Evolutionary conservation across 2,797 vertebrate genomes (phyloP).

Genomic region (Hafferia zeledoni): DNA sequence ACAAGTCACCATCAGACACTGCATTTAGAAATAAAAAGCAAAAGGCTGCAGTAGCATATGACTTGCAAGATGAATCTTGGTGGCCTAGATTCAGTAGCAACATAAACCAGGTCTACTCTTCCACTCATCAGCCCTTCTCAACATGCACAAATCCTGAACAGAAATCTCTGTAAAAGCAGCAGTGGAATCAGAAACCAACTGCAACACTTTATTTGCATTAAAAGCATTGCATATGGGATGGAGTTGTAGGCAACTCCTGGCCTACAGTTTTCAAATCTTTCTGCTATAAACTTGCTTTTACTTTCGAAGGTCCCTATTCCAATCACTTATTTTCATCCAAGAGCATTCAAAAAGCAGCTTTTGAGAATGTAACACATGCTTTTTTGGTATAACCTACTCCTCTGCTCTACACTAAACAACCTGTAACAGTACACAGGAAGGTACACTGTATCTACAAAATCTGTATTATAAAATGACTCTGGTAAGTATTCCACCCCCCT

Average conservation of each 20-base stretch:
- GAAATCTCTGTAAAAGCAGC: neutral
- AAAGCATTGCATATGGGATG: neutral
- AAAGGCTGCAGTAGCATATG: neutral
- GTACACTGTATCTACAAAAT: neutral
- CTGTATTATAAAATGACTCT: neutral
- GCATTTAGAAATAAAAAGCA: neutral
- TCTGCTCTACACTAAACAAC: neutral
- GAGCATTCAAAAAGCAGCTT: neutral
- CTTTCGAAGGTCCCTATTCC: neutral
- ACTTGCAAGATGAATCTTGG: neutral
- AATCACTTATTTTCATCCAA: neutral
- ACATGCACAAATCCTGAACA: neutral
- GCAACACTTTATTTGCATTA: neutral
- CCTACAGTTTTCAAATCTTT: neutral
- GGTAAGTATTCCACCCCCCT: neutral
- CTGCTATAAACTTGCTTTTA: neutral
- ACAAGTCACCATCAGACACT: neutral
- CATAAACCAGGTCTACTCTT: neutral
- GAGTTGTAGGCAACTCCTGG: neutral
- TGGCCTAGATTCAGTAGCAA: neutral
- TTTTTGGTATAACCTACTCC: neutral
- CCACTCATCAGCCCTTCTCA: neutral
- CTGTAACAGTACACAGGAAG: accelerated
- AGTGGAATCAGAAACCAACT: neutral
- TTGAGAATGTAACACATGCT: neutral